These are phyloP conservation scores for Drosophila ustulata DNA, from an alignment of 2,888 invertebrate genomes.

Conservation along the genomic window DNA sequence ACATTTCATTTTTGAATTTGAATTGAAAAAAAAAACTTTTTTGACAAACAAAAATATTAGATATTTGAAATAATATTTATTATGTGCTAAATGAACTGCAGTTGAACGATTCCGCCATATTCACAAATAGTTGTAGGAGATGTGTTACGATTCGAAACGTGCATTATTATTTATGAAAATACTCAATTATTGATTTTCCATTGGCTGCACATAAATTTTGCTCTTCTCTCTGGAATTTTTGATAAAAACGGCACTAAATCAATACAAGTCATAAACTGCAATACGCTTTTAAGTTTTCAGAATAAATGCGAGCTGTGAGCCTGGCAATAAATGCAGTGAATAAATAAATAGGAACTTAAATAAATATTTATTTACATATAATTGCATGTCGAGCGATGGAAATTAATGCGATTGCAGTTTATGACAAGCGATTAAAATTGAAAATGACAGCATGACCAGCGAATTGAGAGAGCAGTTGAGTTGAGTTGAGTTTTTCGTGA, in stretches of 20 bases:
- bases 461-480: constrained; percentile 7
- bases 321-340: constrained; percentile 43
- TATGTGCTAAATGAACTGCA: too few relatives aligned
- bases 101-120: too few relatives aligned
- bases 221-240: neutral
- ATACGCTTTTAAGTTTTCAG: constrained; percentile 49
- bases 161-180: constrained; percentile 4
- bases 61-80: too few relatives aligned
- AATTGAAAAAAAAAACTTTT: too few relatives aligned
- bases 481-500: constrained; percentile 1
- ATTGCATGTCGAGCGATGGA: constrained; percentile 66
- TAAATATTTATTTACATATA: constrained; percentile 77
- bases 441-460: constrained; percentile 44
- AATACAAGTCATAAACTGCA: constrained; percentile 59
- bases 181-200: constrained; percentile 24
- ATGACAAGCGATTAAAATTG: constrained; percentile 77
- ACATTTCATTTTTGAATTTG: too few relatives aligned
- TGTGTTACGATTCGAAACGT: too few relatives aligned
- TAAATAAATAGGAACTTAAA: constrained; percentile 73
- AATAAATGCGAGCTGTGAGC: constrained; percentile 9
- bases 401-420: constrained; percentile 79
- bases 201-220: neutral
- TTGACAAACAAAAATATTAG: too few relatives aligned
- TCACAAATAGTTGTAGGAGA: too few relatives aligned
- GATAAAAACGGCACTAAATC: constrained; percentile 50